A percentile compares a stretch with the other conserved stretches of the same genome.
These are phyloP conservation scores for Poeciliopsis occidentalis DNA, from an alignment of 2,113 vertebrate genomes.

Conservation along the genomic window DNA sequence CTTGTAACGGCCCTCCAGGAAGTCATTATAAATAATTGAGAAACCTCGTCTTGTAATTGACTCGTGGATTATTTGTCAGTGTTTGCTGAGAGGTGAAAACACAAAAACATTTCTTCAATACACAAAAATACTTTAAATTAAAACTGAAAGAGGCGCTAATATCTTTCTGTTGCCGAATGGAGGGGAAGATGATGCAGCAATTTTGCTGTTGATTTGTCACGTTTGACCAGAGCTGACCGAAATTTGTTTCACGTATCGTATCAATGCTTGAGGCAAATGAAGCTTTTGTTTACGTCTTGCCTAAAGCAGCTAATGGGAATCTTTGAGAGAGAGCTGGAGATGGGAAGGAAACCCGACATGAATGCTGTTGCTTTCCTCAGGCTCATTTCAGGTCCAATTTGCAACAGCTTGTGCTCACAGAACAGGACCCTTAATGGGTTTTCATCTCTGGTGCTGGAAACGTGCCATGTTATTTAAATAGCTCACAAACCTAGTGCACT, in stretches of 20 bases:
- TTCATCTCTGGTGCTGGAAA: neutral
- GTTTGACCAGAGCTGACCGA: conserved; percentile 3
- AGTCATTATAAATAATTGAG: conserved; percentile 42
- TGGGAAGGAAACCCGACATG: conserved; percentile 13
- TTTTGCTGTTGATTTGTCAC: neutral
- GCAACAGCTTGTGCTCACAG: conserved; percentile 21
- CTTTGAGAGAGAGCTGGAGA: conserved; percentile 11
- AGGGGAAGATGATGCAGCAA: neutral
- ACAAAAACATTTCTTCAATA: neutral
- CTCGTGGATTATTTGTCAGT: conserved; percentile 6
- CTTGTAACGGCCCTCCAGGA: conserved; percentile 22
- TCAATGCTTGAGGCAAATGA: neutral
- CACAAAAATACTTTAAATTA: neutral
- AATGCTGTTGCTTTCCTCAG: neutral
- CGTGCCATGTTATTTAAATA: neutral
- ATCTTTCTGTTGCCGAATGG: neutral
- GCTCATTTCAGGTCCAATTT: conserved; percentile 42
- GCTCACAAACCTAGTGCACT: neutral
- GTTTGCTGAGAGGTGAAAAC: neutral
- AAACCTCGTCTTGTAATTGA: conserved; percentile 20
- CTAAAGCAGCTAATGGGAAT: conserved; percentile 41
- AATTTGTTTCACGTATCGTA: neutral
- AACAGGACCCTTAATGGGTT: conserved; percentile 21
- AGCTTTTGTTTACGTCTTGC: neutral
- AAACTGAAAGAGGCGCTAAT: conserved; percentile 12